Base-by-base conservation (phyloP, 2,888 invertebrate genomes). In the Drosophila subquinaria region DNA sequence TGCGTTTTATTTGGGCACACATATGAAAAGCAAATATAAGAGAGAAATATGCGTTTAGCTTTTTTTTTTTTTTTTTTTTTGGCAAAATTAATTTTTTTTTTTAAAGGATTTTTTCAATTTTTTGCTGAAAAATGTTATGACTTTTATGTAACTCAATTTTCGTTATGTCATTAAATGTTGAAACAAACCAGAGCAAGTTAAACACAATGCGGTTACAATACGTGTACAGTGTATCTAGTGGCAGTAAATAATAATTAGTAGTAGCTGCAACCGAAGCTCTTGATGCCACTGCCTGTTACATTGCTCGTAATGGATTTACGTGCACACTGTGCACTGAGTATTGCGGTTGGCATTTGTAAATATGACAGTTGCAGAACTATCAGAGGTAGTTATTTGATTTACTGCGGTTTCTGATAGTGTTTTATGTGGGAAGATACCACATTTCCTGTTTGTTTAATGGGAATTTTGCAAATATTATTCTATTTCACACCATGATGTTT, bases 11-110 rank as follows among this genome's bases (percentile, higher is more conserved):
- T 73, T 55, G 61, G 45, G 53, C 64, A 61, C 63, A 62, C 66
- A 67, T 61, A 74, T 77, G 68, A 79, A 80, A 71, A 51, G 56
- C 52, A 77, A 76, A 78, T 69, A 71, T 20, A 47, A 62, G 30
- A 52, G 42, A 55, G 8, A 27, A 30, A 68, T 36, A 51, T 47
- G 23, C 10, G 27, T 59, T 59, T 50, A 38, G 17, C 5, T 48
- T 15, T 48, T 56, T 38, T 52, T 36, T 48, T 15, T 48, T 56
- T 38, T 52, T 36, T 57, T 40, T 20, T 13, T 23, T 33, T 33
- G 35, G 11, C 3, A 11, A 61, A 43, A 52, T 48, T 23, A 35
- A 45, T 3, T 11, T n/a, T 3, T 11, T 23, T 52, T 42, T 45
- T 57, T 15, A 48, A 48, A 56, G n/a, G 27, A 20, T 20, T 30